A percentile compares a stretch with the other conserved stretches of the same genome.
These are phyloP conservation scores for Sepiola atlantica DNA, from an alignment of 2,888 invertebrate genomes.

Conservation along the genomic window DNA sequence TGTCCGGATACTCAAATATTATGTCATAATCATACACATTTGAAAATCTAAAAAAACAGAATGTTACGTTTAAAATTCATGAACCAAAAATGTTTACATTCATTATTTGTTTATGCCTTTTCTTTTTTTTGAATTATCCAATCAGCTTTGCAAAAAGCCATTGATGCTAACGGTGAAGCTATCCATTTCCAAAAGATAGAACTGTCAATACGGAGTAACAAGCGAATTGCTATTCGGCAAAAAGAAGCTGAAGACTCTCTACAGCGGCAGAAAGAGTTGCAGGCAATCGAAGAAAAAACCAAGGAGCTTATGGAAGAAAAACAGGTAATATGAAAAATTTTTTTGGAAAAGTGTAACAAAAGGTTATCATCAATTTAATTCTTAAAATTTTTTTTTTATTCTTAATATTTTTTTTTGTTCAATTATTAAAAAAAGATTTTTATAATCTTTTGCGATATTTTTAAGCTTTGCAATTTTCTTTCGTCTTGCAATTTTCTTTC, in stretches of 20 bases:
- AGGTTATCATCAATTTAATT: no score
- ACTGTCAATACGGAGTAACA: slow-evolving; percentile 74
- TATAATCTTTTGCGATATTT: no score
- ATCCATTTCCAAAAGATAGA: slow-evolving; percentile 67
- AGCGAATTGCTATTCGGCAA: slow-evolving; percentile 69
- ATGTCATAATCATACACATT: neutral
- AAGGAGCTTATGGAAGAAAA: slow-evolving; percentile 81
- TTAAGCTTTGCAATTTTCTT: no score
- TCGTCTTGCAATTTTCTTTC: no score
- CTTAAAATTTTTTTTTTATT: no score
- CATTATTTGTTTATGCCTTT: no score
- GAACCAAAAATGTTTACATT: no score
- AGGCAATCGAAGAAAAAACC: slow-evolving; percentile 78
- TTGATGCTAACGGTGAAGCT: slow-evolving; percentile 74
- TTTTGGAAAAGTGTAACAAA: no score
- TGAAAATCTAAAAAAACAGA: neutral
- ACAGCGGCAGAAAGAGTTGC: slow-evolving; percentile 77
- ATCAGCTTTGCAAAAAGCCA: slow-evolving; percentile 59
- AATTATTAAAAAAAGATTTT: no score
- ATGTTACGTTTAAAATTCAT: no score
- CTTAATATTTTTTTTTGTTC: no score
- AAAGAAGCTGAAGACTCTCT: slow-evolving; percentile 59
- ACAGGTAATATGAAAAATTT: slow-evolving; percentile 57
- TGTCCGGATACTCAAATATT: neutral
- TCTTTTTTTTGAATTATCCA: neutral